These are phyloP conservation scores for Amphipoea lucens DNA, from an alignment of 2,888 invertebrate genomes.

Conservation along the genomic window DNA sequence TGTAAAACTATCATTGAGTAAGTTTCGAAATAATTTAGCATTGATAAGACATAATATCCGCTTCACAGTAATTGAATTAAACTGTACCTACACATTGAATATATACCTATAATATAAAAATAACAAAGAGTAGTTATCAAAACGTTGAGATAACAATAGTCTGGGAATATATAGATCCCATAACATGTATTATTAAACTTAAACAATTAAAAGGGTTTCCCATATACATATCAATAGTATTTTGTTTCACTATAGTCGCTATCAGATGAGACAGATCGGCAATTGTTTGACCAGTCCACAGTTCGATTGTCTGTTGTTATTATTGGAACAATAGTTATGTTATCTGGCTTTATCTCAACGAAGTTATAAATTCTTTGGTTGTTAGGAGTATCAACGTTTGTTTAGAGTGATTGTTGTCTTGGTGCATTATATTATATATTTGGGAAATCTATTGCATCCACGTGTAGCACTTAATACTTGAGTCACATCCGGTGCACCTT, in stretches of 20 bases:
- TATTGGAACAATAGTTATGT: slow-evolving; percentile 55
- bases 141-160: slow-evolving; percentile 12
- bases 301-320: slow-evolving; percentile 36
- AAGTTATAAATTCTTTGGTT: slow-evolving; percentile 32
- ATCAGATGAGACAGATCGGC: slow-evolving; percentile 40
- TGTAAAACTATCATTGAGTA: background rate
- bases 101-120: background rate
- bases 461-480: background rate
- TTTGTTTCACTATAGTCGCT: slow-evolving; percentile 36
- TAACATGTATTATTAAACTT: slow-evolving; percentile 32
- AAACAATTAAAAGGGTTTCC: slow-evolving; percentile 50
- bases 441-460: slow-evolving; percentile 4
- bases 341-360: slow-evolving; percentile 38
- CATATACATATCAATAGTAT: slow-evolving; percentile 48
- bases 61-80: background rate
- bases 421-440: background rate
- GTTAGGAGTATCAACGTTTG: background rate
- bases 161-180: slow-evolving; percentile 25
- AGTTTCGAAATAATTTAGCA: background rate
- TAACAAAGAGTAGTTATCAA: background rate
- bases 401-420: slow-evolving; percentile 20
- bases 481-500: background rate
- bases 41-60: background rate
- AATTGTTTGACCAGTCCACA: slow-evolving; percentile 60
- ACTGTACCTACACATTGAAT: background rate